A percentile compares a stretch with the other conserved stretches of the same genome.
Evolutionary conservation across 2,888 invertebrate species (phyloP).

Genomic region (Macrophya alboannulata): DNA sequence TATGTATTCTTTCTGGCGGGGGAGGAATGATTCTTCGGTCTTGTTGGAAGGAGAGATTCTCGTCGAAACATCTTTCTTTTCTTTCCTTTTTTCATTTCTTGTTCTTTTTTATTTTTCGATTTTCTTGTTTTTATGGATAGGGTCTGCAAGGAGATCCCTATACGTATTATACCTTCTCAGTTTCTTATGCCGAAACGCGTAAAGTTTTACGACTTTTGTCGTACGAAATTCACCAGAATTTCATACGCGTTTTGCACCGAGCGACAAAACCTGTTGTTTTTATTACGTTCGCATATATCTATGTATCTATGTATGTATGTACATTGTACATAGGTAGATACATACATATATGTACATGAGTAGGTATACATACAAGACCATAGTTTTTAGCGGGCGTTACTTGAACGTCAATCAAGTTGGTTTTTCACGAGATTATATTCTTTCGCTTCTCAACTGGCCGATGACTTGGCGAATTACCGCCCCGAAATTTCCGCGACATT

Average conservation of each 20-base stretch:
- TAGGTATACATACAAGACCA: background rate
- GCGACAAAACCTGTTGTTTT: conserved; percentile 26
- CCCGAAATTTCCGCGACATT: background rate
- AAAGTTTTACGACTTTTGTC: conserved; percentile 32
- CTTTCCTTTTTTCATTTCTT: background rate
- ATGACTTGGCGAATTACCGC: background rate
- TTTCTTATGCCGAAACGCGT: conserved; percentile 1
- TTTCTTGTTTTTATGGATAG: background rate
- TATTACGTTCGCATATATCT: background rate
- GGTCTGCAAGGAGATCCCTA: background rate
- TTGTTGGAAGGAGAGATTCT: background rate
- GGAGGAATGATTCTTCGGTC: background rate
- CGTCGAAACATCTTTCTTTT: background rate
- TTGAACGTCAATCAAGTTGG: background rate
- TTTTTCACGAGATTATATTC: background rate
- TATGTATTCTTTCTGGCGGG: background rate
- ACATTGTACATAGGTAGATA: background rate
- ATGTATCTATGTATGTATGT: background rate
- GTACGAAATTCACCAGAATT: conserved; percentile 8
- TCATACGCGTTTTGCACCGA: conserved; percentile 4
- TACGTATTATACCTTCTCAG: conserved; percentile 11
- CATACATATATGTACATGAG: too few relatives aligned
- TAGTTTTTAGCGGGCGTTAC: background rate
- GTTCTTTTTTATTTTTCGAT: background rate
- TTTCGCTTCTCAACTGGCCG: background rate